phyloP scores from a whole-genome alignment of 2,888 invertebrate species.

The Nysson spinosus region DNA sequence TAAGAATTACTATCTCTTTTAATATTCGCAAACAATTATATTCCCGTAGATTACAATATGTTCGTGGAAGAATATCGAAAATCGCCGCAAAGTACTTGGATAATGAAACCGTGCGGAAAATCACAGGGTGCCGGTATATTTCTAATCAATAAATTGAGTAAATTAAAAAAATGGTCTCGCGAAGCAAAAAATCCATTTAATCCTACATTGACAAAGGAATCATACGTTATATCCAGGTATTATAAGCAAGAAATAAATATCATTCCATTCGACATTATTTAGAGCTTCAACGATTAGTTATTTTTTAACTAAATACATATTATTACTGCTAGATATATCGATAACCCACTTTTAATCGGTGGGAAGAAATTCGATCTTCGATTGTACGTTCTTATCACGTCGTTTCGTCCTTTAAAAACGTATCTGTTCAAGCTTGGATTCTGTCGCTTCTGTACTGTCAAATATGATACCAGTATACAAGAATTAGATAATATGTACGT shows the following conservation, averaged over 20 bases:
- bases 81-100: slow-evolving; percentile 97
- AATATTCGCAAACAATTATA: neutral
- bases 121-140: slow-evolving; percentile 97
- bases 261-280: neutral
- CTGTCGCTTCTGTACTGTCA: slow-evolving; percentile 97
- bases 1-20: neutral
- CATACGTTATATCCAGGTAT: slow-evolving; percentile 95
- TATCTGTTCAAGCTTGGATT: slow-evolving; percentile 96
- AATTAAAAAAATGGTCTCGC: slow-evolving; percentile 93
- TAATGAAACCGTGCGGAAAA: slow-evolving; percentile 98
- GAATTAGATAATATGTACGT: slow-evolving; percentile 95
- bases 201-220: slow-evolving; percentile 91
- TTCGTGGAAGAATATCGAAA: slow-evolving; percentile 98
- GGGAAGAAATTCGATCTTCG: slow-evolving; percentile 97
- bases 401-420: slow-evolving; percentile 94
- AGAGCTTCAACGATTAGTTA: neutral
- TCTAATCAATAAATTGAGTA: slow-evolving; percentile 95
- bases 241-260: too few species aligned
- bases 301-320: neutral
- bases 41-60: slow-evolving; percentile 90
- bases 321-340: slow-evolving; percentile 84
- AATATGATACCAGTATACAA: slow-evolving; percentile 93
- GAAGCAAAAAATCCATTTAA: slow-evolving; percentile 92
- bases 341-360: slow-evolving; percentile 95
- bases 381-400: slow-evolving; percentile 94